Base-by-base conservation (phyloP, 2,888 invertebrate species). In the Perizoma flavofasciatum region DNA sequence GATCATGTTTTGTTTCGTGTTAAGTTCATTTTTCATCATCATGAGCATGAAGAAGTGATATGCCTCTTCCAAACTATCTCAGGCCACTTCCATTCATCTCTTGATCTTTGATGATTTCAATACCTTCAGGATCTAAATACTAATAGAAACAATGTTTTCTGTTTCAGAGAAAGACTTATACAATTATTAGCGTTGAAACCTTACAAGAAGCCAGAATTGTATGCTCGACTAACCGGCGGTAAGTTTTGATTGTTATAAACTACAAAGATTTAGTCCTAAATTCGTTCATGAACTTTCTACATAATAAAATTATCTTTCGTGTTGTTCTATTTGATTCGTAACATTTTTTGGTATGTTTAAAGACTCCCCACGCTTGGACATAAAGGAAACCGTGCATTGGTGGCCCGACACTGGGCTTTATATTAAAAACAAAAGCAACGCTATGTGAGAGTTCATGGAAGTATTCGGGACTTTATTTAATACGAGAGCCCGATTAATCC, bases 131-230 rank as follows among this genome's bases (percentile, higher is more conserved):
- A 37, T 4, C 6, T 37, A 4, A 41, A 47, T 59, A 54, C 35
- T 63, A 63, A 63, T 46, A 10, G 22, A 46, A 44, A 47, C 10
- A 54, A 39, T 52, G 33, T 74, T 86, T 89, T 80, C 82, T 85
- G 85, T 93, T 94, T 77, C 93, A 97, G 98, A 89, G 98, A 98
- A 93, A 95, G 98, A 89, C 95, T 98, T 83, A 97, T 98, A 85
- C 98, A 98, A 88, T 94, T 98, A 85, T 94, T 98, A 88, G 98
- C 98, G 73, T 92, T 98, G 88, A 96, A 96, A 92, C 96, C 98
- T 68, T 98, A 96, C 92, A 98, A 98, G 92, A 98, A 97, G 93
- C 97, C 97, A 61, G 98, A 98, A 92, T 91, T 98, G 65, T 95
- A 95, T 83, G 93, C 95, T 73, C 95, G 97, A 78, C 93, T 98